phyloP scores from a whole-genome alignment of 2,113 vertebrate species.

The Excalfactoria chinensis region DNA sequence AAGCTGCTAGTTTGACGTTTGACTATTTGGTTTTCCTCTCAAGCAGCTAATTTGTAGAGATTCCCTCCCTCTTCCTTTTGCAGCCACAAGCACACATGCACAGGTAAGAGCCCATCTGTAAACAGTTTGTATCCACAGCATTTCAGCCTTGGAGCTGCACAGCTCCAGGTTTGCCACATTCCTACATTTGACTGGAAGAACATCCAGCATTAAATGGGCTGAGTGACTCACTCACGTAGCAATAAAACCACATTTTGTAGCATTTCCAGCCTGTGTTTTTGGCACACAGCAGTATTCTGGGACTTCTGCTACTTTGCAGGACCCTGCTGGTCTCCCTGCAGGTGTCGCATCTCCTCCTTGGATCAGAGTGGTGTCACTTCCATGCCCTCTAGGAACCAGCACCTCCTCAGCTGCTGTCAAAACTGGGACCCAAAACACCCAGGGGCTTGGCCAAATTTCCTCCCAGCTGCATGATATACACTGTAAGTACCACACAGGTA shows the following conservation, averaged over 20 bases:
- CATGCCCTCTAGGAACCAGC: background rate
- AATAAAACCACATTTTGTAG: background rate
- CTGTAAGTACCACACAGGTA: background rate
- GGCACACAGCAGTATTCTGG: background rate
- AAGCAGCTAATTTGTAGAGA: conserved; percentile 65
- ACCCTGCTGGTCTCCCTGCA: background rate
- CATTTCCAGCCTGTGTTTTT: background rate
- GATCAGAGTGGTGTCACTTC: fast-evolving
- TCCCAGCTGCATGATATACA: background rate
- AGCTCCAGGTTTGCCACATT: background rate
- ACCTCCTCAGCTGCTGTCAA: background rate
- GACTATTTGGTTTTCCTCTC: conserved; percentile 58
- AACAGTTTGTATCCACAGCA: background rate
- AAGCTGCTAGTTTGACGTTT: conserved; percentile 76
- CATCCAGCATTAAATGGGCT: background rate
- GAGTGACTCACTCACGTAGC: background rate
- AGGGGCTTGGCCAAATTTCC: background rate
- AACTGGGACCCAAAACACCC: background rate
- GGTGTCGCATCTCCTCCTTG: background rate
- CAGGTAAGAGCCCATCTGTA: background rate
- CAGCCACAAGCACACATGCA: background rate
- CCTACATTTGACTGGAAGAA: background rate
- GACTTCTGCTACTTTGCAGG: background rate
- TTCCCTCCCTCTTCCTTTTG: conserved; percentile 32
- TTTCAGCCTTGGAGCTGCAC: background rate